phyloP scores from a whole-genome alignment of 2,113 vertebrate genomes.

The Pterophyllum scalare region DNA sequence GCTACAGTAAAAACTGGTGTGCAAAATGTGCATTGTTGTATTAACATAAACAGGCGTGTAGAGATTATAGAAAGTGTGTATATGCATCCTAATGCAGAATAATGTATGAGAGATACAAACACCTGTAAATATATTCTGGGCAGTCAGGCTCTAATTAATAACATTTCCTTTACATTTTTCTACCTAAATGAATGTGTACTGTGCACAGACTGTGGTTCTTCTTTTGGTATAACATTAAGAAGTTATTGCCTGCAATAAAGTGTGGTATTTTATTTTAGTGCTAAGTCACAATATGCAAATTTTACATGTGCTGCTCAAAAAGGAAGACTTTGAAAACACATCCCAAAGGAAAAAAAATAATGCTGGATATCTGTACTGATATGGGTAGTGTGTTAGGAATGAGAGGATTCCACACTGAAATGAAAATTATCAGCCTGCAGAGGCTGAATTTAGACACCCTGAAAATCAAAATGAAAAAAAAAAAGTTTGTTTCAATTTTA shows the following conservation, averaged over 20 bases:
- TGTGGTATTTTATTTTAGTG: neutral
- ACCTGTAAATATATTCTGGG: conserved; percentile 24
- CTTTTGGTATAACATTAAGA: neutral
- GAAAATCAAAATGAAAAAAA: too few relatives aligned
- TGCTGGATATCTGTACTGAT: too few relatives aligned
- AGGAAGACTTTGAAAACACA: too few relatives aligned
- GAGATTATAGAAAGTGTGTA: conserved; percentile 10
- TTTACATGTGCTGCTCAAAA: neutral
- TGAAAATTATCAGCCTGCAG: too few relatives aligned
- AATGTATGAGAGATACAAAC: neutral
- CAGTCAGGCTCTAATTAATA: neutral
- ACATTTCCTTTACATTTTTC: conserved; percentile 12
- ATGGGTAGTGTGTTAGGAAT: too few relatives aligned
- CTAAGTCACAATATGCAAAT: neutral
- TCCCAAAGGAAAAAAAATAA: too few relatives aligned
- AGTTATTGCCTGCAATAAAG: neutral
- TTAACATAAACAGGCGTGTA: conserved; percentile 42
- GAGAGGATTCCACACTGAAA: too few relatives aligned
- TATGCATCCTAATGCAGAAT: neutral
- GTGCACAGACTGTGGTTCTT: neutral
- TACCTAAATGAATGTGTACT: neutral
- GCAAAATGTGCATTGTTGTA: conserved; percentile 33
- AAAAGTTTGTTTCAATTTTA: too few relatives aligned
- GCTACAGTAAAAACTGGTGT: conserved; percentile 51
- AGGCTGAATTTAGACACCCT: too few relatives aligned